These are phyloP conservation scores for Uloborus plumipes DNA, from an alignment of 2,888 invertebrate genomes.

Conservation along the genomic window DNA sequence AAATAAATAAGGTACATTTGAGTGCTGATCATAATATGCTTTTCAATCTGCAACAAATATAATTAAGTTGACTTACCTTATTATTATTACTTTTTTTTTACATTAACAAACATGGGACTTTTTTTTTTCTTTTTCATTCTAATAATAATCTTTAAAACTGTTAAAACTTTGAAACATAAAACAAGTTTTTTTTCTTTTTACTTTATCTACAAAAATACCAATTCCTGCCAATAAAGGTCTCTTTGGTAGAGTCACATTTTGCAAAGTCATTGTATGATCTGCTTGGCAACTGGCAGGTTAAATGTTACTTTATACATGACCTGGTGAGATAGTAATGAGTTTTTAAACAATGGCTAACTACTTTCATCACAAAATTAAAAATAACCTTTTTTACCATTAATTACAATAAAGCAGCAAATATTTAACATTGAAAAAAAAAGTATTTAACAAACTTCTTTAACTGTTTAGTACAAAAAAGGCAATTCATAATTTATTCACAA, in stretches of 20 bases:
- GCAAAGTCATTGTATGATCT: conserved; percentile 9
- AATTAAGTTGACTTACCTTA: background rate
- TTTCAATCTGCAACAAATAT: conserved; percentile 13
- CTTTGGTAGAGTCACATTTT: conserved; percentile 54
- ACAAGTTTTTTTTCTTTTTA: conserved; percentile 37
- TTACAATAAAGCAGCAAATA: conserved; percentile 41
- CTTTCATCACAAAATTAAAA: conserved; percentile 51
- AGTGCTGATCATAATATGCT: no score
- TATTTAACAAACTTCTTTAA: conserved; percentile 44
- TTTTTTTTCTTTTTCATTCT: conserved; percentile 14
- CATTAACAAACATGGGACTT: conserved; percentile 37
- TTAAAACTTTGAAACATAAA: conserved; percentile 63
- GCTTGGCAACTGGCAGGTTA: conserved; percentile 42
- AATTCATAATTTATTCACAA: no score
- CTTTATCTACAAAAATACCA: conserved; percentile 59
- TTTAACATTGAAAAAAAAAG: conserved; percentile 31
- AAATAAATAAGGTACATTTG: no score
- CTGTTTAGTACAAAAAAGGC: conserved; percentile 43
- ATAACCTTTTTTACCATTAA: conserved; percentile 44
- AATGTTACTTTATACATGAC: conserved; percentile 27
- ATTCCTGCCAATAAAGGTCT: conserved; percentile 50
- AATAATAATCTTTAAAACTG: conserved; percentile 15
- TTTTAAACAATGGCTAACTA: conserved; percentile 30
- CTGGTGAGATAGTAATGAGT: conserved; percentile 8
- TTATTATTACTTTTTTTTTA: conserved; percentile 16